phyloP scores from a whole-genome alignment of 2,888 invertebrate genomes.

The Anagyrus pseudococci region DNA sequence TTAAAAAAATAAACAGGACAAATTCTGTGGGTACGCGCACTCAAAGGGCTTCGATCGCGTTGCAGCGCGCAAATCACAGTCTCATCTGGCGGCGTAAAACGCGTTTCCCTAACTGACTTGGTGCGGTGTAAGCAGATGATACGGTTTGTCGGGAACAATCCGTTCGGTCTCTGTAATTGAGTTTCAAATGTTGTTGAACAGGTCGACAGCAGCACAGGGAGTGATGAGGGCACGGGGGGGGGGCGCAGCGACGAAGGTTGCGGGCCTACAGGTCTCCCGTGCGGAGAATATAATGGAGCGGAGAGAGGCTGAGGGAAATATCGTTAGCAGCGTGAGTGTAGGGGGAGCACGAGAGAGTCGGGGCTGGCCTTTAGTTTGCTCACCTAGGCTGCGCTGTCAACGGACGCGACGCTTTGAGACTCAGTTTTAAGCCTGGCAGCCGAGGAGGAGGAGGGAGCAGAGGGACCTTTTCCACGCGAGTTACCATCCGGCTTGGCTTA shows the following conservation, averaged over 20 bases:
- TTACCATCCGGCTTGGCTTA: no score
- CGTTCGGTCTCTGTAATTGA: conserved; percentile 33
- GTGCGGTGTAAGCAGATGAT: conserved; percentile 38
- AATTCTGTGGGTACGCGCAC: neutral
- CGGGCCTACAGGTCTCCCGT: neutral
- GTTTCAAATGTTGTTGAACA: conserved; percentile 32
- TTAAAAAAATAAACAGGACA: neutral
- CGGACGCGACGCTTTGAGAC: no score
- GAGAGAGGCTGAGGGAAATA: conserved; percentile 3
- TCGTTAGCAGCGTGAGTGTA: conserved; percentile 3
- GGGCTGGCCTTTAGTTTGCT: no score
- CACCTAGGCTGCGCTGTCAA: no score
- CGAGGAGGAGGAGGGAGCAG: no score
- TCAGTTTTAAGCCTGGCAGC: no score
- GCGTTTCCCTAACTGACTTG: conserved; percentile 22
- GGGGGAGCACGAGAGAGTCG: no score
- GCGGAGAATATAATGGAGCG: neutral
- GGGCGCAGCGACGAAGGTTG: no score
- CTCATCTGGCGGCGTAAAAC: neutral
- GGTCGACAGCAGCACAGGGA: no score
- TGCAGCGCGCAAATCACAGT: neutral
- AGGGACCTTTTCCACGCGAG: no score
- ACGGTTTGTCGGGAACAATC: conserved; percentile 38
- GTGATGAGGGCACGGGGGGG: no score
- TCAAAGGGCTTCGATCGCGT: neutral